Base-by-base conservation (phyloP, 1,140 invertebrate species). In the Listronotus oregonensis region DNA sequence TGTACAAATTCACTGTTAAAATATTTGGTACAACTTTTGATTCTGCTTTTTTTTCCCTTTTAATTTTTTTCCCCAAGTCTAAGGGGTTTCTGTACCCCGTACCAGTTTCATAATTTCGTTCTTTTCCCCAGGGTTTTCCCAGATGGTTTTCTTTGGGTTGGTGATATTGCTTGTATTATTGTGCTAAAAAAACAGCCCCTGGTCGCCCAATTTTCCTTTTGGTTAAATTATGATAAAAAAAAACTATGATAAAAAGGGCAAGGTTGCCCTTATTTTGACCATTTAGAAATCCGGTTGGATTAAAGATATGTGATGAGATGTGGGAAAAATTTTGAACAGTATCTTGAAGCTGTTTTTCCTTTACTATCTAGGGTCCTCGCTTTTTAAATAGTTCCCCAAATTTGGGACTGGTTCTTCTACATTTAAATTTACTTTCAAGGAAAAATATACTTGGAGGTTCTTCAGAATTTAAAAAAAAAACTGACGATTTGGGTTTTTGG, bases 201-300 rank as follows among this genome's bases (percentile, higher is more conserved):
- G 77, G 78, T 47, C 79, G 74, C 37, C 73, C 73, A 21, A 56
- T 40, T 15, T n/a, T 82, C 75, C 55, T 81, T 81, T 0, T 75
- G 71, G 14, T 77, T 80, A n/a, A n/a, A 52, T 86, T 82, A 60
- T 85, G 84, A 68, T 84, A 85, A 50, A 84, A 80, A n/a, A 12
- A 83, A 74, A 18, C 81, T 80, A 68, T 82, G 80, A 60, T 77
- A 68, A 40, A 61, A n/a, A 34, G 75, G 50, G 75, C 11, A 77
- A 80, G 47, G 77, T 82, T 81, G 76, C 64, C 80, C 76, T 17
- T 81, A 76, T 40, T 14, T 44, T 62, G 50, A 37, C 14, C 51
- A 64, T 56, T 55, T 14, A 32, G n/a, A 49, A 51, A 62, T 3
- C 34, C 39, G 10, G 27, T 43, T 5, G 47, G 59, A 42, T 52